Evolutionary conservation across 2,113 vertebrate species (phyloP), one percentile per base, ranked within the genome.

Genomic region (Limanda limanda): DNA sequence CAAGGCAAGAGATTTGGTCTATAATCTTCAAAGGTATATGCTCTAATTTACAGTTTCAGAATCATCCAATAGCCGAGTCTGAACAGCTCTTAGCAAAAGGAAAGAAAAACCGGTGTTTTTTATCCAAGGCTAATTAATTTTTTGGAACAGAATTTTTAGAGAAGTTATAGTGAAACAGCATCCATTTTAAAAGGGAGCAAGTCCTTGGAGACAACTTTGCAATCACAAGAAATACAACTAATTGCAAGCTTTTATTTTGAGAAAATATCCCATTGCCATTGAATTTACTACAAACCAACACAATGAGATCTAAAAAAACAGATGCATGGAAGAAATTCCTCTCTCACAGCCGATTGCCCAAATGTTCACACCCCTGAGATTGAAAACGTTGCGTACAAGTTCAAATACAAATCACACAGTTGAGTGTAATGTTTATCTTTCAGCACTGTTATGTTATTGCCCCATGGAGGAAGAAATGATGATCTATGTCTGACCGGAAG

Each of bases 11-110:
- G 59, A 87, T 81, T 81, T 81, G 57, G 25, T 69, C 77, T 79
- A 85, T 90, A 79, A 88, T 89, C 89, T 90, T 92, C 85, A 91
- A 86, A 93, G 78, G 24, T 45, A 54, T 13, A 23, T 72, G 58
- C 48, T 80, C 35, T 83, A 78, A 88, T 84, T 88, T 90, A 71
- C 78, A 76, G 73, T 72, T 89, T 82, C 51, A 61, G 68, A 86
- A 84, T 87, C 82, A 70, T 21, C 75, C 51, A 87, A 82, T 60
- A 82, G 83, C 74, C 65, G 55, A 37, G 66, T 82, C n/a, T 68
- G 79, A 82, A 86, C 71, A 88, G 79, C 76, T 69, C 64, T 67
- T 84, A 73, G 45, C 3, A 55, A 56, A 82, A 62, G n/a, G 12
- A 45, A 72, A 48, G 27, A 56, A 58, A 70, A 66, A 63, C 45